A percentile compares a stretch with the other conserved stretches of the same genome.
Evolutionary conservation across 2,888 invertebrate species (phyloP).

Genomic region (Andrena praecox): DNA sequence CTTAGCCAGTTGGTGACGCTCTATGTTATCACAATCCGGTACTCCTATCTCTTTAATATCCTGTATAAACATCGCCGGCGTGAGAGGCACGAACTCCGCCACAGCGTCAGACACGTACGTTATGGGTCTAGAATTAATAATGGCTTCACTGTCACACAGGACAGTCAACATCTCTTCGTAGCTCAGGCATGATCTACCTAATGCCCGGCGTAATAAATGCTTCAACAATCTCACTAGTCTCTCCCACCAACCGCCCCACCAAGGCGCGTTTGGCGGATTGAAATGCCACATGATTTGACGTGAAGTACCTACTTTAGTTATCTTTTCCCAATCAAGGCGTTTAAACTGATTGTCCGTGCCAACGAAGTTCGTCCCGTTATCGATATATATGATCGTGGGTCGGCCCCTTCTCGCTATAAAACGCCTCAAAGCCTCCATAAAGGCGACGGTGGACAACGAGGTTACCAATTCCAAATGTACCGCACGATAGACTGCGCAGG

Average conservation of each 20-base stretch:
- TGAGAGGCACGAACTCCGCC: slow-evolving; percentile 13
- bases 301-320: not conserved
- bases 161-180: slow-evolving; percentile 75
- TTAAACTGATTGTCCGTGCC: slow-evolving; percentile 36
- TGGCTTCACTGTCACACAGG: slow-evolving; percentile 76
- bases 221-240: slow-evolving; percentile 79
- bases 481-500: slow-evolving; percentile 80
- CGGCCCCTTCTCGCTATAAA: slow-evolving; percentile 53
- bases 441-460: slow-evolving; percentile 71
- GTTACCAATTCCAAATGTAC: slow-evolving; percentile 80
- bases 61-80: slow-evolving; percentile 26
- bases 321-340: slow-evolving; percentile 6
- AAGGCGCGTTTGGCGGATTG: slow-evolving; percentile 53
- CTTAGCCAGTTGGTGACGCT: slow-evolving; percentile 3
- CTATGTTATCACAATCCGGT: slow-evolving; percentile 14
- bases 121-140: slow-evolving; percentile 79
- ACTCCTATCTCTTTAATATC: slow-evolving; percentile 29
- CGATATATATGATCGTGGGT: slow-evolving; percentile 39
- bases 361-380: slow-evolving; percentile 58
- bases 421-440: slow-evolving; percentile 64
- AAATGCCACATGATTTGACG: slow-evolving; percentile 52
- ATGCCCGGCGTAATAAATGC: slow-evolving; percentile 75
- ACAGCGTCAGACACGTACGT: slow-evolving; percentile 63
- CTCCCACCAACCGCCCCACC: slow-evolving; percentile 63
- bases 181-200: slow-evolving; percentile 77